A percentile compares a stretch with the other conserved stretches of the same genome.
phyloP scores from a whole-genome alignment of 2,113 vertebrate species.

The Phylloscopus whistleri region DNA sequence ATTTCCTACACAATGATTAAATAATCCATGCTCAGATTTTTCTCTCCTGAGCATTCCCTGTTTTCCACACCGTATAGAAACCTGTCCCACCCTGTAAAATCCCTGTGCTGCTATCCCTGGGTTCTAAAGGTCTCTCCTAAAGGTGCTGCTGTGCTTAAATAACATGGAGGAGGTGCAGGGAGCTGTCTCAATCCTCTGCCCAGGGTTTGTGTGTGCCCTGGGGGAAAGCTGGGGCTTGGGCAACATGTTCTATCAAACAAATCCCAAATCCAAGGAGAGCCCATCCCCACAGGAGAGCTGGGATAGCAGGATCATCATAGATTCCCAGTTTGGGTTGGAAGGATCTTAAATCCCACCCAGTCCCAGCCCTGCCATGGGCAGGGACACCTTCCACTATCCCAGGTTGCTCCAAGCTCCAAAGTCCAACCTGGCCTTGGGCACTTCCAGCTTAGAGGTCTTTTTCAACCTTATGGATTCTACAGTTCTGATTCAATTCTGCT shows the following conservation, averaged over 20 bases:
- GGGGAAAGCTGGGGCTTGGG: background rate
- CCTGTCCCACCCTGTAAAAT: background rate
- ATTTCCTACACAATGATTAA: background rate
- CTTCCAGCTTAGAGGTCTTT: background rate
- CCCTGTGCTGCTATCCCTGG: too few relatives aligned
- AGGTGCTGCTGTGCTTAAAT: background rate
- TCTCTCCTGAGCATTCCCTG: background rate
- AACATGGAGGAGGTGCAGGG: rapidly evolving
- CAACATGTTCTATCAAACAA: background rate
- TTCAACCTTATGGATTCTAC: background rate
- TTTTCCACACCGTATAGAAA: background rate
- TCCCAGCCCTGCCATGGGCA: background rate
- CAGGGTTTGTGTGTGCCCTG: too few relatives aligned
- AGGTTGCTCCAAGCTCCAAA: background rate
- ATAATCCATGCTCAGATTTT: background rate
- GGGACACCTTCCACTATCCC: background rate
- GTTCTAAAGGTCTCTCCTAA: background rate
- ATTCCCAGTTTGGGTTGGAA: background rate
- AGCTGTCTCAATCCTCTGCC: background rate
- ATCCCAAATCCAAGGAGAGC: background rate
- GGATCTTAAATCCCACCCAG: background rate
- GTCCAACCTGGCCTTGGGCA: background rate
- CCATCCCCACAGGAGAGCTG: background rate
- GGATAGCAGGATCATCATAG: background rate
- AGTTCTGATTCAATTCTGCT: background rate